These are phyloP conservation scores for Acrocyrtus sp. DNA, from an alignment of 2,888 invertebrate species.

Conservation along the genomic window DNA sequence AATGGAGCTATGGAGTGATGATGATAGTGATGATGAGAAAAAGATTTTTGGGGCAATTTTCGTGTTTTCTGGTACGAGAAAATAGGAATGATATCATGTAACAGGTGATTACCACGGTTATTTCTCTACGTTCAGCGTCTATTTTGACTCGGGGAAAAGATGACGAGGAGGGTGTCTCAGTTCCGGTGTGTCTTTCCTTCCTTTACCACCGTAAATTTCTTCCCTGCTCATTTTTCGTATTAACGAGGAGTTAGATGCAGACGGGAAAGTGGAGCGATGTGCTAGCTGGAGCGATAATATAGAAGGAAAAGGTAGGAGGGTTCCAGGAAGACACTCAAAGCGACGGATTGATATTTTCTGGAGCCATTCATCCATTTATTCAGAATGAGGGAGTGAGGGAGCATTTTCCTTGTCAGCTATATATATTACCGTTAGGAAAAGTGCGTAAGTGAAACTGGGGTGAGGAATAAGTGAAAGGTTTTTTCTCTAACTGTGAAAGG, in stretches of 20 bases:
- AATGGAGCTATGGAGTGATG: too few relatives aligned
- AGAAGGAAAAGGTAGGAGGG: not conserved
- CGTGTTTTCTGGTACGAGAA: too few relatives aligned
- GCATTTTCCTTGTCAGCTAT: slow-evolving; percentile 6
- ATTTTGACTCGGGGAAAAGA: not conserved
- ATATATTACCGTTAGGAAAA: not conserved
- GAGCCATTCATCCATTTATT: not conserved
- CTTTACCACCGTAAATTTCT: not conserved
- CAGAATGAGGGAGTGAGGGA: not conserved
- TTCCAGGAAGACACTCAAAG: not conserved
- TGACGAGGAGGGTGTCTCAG: not conserved
- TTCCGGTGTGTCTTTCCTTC: slow-evolving; percentile 7
- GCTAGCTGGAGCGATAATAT: too few relatives aligned
- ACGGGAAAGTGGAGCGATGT: not conserved
- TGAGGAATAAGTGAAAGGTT: slow-evolving; percentile 36
- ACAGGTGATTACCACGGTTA: slow-evolving; percentile 51
- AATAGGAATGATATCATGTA: slow-evolving; percentile 49
- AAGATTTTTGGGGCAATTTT: not conserved
- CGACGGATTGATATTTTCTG: not conserved
- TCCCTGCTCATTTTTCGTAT: slow-evolving; percentile 6
- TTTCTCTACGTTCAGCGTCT: too few relatives aligned
- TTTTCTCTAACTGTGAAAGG: not conserved
- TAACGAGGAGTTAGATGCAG: not conserved
- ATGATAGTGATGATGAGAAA: not conserved
- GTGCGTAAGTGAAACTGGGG: slow-evolving; percentile 23